These are phyloP conservation scores for Heliconius hewitsoni DNA, from an alignment of 1,140 invertebrate genomes.

Conservation along the genomic window DNA sequence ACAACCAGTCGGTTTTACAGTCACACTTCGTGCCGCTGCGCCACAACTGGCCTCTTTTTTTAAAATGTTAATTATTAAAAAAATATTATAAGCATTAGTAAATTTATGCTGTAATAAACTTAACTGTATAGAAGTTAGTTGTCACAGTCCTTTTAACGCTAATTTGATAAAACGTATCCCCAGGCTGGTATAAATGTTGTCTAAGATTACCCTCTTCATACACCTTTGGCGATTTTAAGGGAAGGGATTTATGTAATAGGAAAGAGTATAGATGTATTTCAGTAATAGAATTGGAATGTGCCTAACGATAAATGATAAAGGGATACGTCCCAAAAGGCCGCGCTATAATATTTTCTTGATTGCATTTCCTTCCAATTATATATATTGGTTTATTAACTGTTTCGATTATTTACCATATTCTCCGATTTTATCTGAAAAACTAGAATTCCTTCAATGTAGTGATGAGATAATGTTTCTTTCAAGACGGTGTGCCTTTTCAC, in stretches of 20 bases:
- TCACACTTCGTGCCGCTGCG: no score
- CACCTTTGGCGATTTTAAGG: background rate
- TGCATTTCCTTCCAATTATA: no score
- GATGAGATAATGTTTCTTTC: no score
- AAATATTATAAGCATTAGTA: background rate
- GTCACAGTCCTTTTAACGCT: constrained; percentile 2
- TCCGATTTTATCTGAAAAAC: no score
- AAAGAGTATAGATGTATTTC: background rate
- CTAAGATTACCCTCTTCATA: constrained; percentile 7
- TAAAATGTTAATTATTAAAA: no score
- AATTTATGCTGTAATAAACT: background rate
- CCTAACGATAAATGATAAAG: background rate
- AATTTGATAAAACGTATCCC: constrained; percentile 1
- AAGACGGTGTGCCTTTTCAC: no score
- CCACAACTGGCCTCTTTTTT: no score
- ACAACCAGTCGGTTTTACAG: no score
- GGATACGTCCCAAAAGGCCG: background rate
- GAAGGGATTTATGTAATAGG: background rate
- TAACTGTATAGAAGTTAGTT: background rate
- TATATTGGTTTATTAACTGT: no score
- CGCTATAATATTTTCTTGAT: background rate
- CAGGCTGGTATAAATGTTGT: background rate
- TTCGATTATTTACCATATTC: no score
- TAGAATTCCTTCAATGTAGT: no score
- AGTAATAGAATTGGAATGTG: background rate